Conservation (phyloP, 2,113 vertebrate species). For the Eudyptes chrysolophus region DNA sequence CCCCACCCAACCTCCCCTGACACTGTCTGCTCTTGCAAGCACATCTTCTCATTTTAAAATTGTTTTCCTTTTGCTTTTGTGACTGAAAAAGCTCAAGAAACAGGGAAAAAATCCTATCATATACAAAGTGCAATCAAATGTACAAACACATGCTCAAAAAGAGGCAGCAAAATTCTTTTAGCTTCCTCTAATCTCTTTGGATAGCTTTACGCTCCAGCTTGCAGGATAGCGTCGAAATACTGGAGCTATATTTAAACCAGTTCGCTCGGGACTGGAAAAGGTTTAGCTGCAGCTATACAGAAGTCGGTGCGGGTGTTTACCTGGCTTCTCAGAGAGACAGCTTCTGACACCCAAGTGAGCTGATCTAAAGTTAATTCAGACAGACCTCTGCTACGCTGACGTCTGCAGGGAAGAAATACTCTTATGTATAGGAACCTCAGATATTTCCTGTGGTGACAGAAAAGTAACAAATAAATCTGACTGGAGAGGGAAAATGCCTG, state of each 20-base stretch:
- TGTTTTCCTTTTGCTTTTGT: not conserved
- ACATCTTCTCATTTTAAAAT: not conserved
- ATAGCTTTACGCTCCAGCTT: constrained; percentile 11
- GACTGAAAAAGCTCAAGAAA: constrained; percentile 13
- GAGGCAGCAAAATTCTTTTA: constrained; percentile 38
- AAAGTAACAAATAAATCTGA: constrained; percentile 57
- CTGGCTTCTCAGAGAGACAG: constrained; percentile 47
- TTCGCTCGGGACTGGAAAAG: not conserved
- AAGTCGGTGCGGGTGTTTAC: not conserved
- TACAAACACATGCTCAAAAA: constrained; percentile 17
- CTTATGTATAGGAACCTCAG: constrained; percentile 35
- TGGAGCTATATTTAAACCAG: constrained; percentile 45
- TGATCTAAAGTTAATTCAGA: constrained; percentile 66
- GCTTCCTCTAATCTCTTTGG: constrained; percentile 42
- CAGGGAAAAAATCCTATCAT: not conserved
- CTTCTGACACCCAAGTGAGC: constrained; percentile 61
- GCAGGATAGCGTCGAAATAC: not conserved
- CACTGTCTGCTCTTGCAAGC: not conserved
- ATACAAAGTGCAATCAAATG: constrained; percentile 22
- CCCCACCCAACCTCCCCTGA: not conserved
- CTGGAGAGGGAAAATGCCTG: not conserved
- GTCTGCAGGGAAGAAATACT: constrained; percentile 49
- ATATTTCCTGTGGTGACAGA: constrained; percentile 41
- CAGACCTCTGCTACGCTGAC: constrained; percentile 56
- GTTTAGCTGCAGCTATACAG: constrained; percentile 5